These are phyloP conservation scores for Glaucidium brasilianum DNA, from an alignment of 2,113 vertebrate genomes.

Conservation along the genomic window DNA sequence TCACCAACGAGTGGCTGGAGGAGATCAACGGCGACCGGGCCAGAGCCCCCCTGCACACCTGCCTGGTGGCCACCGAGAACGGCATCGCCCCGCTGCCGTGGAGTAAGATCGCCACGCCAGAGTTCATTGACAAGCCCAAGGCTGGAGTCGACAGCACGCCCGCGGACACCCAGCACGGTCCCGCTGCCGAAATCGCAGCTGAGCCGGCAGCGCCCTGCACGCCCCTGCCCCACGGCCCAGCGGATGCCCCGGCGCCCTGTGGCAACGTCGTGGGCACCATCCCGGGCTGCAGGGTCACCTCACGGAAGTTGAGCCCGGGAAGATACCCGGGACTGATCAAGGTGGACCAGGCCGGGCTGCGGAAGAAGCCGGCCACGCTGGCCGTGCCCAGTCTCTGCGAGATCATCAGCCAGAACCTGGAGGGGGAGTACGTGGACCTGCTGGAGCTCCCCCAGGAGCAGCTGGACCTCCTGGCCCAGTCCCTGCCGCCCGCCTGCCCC, in stretches of 20 bases:
- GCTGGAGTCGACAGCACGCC: not conserved
- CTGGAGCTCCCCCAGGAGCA: conserved; percentile 78
- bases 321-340: conserved; percentile 72
- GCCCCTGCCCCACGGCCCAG: not conserved
- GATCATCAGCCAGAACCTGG: conserved; percentile 74
- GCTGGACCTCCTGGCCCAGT: not conserved
- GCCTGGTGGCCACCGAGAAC: conserved; percentile 81
- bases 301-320: conserved; percentile 49
- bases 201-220: not conserved
- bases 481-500: fast-evolving
- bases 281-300: conserved; percentile 72
- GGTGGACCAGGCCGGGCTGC: conserved; percentile 64
- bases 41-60: conserved; percentile 73
- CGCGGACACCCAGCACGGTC: not conserved
- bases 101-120: conserved; percentile 80
- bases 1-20: conserved; percentile 82
- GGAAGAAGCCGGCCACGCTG: conserved; percentile 31
- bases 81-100: conserved; percentile 80
- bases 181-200: not conserved
- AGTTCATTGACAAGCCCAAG: conserved; percentile 74
- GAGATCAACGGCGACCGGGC: conserved; percentile 73
- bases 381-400: conserved; percentile 71
- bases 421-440: conserved; percentile 86
- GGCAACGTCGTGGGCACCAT: not conserved
- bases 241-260: not conserved